phyloP scores from a whole-genome alignment of 2,797 vertebrate genomes.

The Acestrorhynchus altus region DNA sequence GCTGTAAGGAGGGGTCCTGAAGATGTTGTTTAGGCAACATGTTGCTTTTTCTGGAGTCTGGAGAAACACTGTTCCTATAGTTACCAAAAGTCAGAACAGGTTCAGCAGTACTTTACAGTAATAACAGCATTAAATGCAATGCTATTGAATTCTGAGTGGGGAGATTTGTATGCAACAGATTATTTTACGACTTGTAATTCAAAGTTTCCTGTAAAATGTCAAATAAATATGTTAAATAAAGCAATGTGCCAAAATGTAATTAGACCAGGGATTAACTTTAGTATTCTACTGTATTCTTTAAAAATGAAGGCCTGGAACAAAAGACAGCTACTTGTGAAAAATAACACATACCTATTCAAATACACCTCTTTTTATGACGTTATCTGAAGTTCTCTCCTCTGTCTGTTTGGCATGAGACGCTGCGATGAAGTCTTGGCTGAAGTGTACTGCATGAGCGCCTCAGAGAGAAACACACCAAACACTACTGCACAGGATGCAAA shows the following conservation, averaged over 20 bases:
- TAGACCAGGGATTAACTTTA: no score
- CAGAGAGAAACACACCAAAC: slow-evolving; percentile 15
- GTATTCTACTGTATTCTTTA: not conserved
- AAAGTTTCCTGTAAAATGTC: no score
- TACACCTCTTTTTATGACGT: slow-evolving; percentile 17
- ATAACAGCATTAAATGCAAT: no score
- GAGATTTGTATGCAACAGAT: no score
- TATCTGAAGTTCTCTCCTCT: slow-evolving; percentile 2
- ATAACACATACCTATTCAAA: slow-evolving; percentile 8
- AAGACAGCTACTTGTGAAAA: not conserved
- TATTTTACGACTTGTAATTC: no score
- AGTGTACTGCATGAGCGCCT: slow-evolving; percentile 37
- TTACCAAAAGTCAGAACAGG: no score
- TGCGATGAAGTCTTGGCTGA: slow-evolving; percentile 42
- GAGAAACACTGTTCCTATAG: no score
- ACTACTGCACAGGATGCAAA: slow-evolving; percentile 40
- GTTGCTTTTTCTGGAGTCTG: no score
- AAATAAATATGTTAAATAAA: no score
- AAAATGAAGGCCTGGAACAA: not conserved
- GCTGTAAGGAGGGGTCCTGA: not conserved
- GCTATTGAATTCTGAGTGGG: no score
- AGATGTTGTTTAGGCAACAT: not conserved
- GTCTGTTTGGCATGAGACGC: slow-evolving; percentile 55
- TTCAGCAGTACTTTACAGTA: no score
- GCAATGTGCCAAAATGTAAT: no score